phyloP scores from a whole-genome alignment of 2,888 invertebrate genomes.

The Idaea biselata region DNA sequence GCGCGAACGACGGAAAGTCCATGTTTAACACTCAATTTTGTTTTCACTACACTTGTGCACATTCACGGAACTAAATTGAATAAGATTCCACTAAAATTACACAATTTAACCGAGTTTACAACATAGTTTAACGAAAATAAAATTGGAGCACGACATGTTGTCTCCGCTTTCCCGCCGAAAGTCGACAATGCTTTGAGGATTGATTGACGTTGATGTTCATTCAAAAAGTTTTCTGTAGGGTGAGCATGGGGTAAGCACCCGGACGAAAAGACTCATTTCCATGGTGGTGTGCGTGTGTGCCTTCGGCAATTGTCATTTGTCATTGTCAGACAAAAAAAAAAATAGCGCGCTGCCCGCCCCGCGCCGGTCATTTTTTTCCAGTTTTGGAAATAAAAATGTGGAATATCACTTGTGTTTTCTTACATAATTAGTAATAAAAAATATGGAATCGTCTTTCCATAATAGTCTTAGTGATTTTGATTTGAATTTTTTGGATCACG shows the following conservation, averaged over 20 bases:
- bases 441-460: constrained; percentile 30
- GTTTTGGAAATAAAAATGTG: constrained; percentile 13
- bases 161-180: too few relatives aligned
- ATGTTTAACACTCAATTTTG: too few relatives aligned
- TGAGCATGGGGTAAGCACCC: background rate
- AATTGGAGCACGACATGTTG: too few relatives aligned
- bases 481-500: constrained; percentile 48
- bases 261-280: too few relatives aligned
- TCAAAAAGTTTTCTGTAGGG: background rate
- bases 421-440: constrained; percentile 5
- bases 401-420: constrained; percentile 8
- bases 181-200: too few relatives aligned
- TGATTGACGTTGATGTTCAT: background rate
- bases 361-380: constrained; percentile 7
- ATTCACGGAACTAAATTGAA: too few relatives aligned
- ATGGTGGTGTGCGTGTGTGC: background rate
- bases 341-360: background rate
- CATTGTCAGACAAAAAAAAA: background rate
- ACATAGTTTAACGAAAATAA: too few relatives aligned
- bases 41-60: too few relatives aligned
- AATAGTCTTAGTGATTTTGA: constrained; percentile 50
- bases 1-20: too few relatives aligned
- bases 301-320: background rate
- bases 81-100: too few relatives aligned
- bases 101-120: too few relatives aligned